Percentiles rank a stretch among this genome's conserved stretches.
Conservation (phyloP, 2,888 invertebrate species). For the Drosophila atroscutellata region DNA sequence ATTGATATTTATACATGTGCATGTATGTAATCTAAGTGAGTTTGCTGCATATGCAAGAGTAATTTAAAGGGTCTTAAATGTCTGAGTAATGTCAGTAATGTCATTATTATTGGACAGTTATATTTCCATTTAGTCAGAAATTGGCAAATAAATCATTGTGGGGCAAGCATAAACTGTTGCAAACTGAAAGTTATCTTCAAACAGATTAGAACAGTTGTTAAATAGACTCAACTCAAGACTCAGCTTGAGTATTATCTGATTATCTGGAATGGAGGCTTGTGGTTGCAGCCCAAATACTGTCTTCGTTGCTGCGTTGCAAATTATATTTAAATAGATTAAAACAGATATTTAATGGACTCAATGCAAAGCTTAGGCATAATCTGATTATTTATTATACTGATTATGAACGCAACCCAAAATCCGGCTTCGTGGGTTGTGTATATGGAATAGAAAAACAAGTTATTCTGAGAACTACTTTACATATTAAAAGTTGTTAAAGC, state of each 20-base stretch:
- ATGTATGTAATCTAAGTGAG: conserved; percentile 26
- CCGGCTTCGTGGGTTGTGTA: not conserved
- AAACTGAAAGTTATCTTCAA: not conserved
- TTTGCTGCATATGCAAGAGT: conserved; percentile 17
- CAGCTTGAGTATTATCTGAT: not conserved
- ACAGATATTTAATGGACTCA: not conserved
- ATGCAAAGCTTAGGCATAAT: not conserved
- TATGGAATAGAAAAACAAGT: not conserved
- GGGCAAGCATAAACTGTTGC: not conserved
- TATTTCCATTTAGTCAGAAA: conserved; percentile 2
- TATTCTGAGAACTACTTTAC: not conserved
- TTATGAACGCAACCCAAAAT: not conserved
- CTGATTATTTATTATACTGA: not conserved
- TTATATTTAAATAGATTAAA: not conserved
- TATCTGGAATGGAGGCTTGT: not conserved
- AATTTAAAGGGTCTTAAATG: conserved; percentile 19
- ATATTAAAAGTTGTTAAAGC: conserved; percentile 15
- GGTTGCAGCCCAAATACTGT: not conserved
- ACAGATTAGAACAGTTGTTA: not conserved
- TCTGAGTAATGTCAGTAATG: conserved; percentile 45
- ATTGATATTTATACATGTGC: not conserved
- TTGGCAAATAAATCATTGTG: not conserved
- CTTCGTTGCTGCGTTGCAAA: not conserved
- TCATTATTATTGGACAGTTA: conserved; percentile 35
- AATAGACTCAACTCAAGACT: not conserved